Base-by-base conservation (phyloP, 1,140 invertebrate genomes). In the Calliopsis andreniformis region DNA sequence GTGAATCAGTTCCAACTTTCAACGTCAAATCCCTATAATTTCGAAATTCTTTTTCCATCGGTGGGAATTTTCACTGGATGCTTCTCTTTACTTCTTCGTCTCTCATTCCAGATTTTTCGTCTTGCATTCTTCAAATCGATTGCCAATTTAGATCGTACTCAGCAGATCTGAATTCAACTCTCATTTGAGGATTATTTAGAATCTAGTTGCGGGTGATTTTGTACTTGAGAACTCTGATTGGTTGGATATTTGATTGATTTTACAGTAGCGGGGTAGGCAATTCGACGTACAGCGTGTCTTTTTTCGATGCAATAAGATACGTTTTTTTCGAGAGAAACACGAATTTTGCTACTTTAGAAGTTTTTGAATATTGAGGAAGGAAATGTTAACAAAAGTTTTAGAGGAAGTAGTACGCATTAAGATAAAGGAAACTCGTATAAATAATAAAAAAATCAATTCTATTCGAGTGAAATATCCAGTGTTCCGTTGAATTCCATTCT, bases 141-240 rank as follows among this genome's bases (percentile, higher is more conserved):
- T 20, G 14, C 14, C 12, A 12, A 51, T n/a, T 18, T 14, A n/a
- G 43, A 10, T 39, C 35, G 35, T 5, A 39, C 35, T 39, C 35
- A 39, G 35, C 10, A 39, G 35, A 39, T 39, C 35, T 23, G n/a
- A 20, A 35, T 32, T 20, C 8, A 28, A n/a, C 56, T n/a, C 32
- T 39, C n/a, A 16, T 39, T 59, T 10, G 39, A 49, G n/a, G 18
- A 6, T 23, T 20, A 63, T 51, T 55, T 66, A 62, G n/a, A 71
- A 23, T 35, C 42, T 83, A 82, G 28, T 69, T 70, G 66, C 47
- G 66, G 55, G 25, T 66, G 75, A 79, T 79, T 83, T 83, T 83
- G 82, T 83, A 83, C 82, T 83, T 83, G 70, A 66, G 58, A 61
- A 78, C 61, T 63, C n/a, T 47, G 53, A 45, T 66, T 59, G 59